Conservation (phyloP, 2,888 invertebrate species). For the Crepidodera aurea region DNA sequence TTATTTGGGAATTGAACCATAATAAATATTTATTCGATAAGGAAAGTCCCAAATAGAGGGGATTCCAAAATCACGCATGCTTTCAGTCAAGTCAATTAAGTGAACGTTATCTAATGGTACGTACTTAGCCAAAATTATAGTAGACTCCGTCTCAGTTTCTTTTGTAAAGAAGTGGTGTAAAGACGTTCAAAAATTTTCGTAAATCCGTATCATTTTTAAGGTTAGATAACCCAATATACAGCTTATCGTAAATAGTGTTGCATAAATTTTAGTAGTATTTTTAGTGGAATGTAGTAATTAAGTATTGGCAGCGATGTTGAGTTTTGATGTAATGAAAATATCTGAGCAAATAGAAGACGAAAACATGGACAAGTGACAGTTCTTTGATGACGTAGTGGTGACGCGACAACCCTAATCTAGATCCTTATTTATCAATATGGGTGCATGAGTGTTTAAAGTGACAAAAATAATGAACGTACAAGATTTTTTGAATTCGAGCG, state of each 20-base stretch:
- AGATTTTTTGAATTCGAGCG: slow-evolving; percentile 47
- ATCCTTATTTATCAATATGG: slow-evolving; percentile 27
- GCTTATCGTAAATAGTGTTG: neutral
- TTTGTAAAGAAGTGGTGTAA: no score
- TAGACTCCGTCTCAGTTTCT: no score
- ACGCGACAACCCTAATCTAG: slow-evolving; percentile 12
- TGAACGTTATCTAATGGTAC: no score
- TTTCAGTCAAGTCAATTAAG: neutral
- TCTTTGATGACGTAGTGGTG: slow-evolving; percentile 18
- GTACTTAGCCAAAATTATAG: no score
- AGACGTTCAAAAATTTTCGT: no score
- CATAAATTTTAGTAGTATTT: neutral
- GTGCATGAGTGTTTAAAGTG: slow-evolving; percentile 19
- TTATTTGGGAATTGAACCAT: no score
- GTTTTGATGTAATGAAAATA: neutral
- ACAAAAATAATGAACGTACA: slow-evolving; percentile 43
- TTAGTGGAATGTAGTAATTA: neutral
- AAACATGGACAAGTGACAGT: slow-evolving; percentile 7
- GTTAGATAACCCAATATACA: neutral
- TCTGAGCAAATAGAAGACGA: neutral
- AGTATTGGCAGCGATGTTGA: neutral
- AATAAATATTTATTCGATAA: no score
- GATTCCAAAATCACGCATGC: slow-evolving; percentile 1
- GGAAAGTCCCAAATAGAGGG: neutral
- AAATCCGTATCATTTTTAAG: no score